Evolutionary conservation across 2,888 invertebrate genomes (phyloP).

Genomic region (Choreutis nemorana): DNA sequence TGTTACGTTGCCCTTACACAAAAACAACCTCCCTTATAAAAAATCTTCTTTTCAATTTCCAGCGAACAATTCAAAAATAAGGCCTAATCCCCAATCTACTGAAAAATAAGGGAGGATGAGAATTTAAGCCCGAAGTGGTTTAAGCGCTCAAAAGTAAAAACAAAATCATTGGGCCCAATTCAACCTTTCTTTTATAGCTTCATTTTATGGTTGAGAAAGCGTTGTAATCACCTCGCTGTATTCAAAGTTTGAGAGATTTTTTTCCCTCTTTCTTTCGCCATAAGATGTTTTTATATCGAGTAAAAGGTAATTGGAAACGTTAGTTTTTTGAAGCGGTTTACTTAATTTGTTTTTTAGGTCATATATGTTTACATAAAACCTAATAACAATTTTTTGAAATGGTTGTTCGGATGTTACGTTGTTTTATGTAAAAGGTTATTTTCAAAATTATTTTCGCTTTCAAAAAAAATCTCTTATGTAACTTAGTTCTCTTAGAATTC

Average conservation of each 20-base stretch:
- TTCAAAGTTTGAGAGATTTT: neutral
- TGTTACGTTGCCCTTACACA: no score
- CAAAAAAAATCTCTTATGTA: no score
- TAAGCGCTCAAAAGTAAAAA: slow-evolving; percentile 4
- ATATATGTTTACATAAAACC: no score
- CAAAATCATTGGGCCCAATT: neutral
- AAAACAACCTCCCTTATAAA: no score
- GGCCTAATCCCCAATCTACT: neutral
- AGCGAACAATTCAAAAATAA: neutral
- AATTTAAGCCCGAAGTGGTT: neutral
- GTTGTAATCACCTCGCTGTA: slow-evolving; percentile 3
- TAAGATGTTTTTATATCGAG: neutral
- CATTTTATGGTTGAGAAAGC: slow-evolving; percentile 5
- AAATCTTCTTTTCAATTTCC: neutral
- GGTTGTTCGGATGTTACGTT: no score
- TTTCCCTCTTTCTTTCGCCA: neutral
- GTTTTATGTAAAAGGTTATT: no score
- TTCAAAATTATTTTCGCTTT: no score
- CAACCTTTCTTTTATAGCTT: slow-evolving; percentile 5
- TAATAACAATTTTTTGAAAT: no score
- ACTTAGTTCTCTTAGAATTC: no score
- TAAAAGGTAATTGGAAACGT: neutral
- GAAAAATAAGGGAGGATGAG: neutral
- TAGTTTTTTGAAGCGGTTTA: no score
- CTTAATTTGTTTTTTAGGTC: no score